Evolutionary conservation across 2,113 vertebrate genomes (phyloP), one percentile per base, ranked within the genome.

Genomic region (Scolopax mira): DNA sequence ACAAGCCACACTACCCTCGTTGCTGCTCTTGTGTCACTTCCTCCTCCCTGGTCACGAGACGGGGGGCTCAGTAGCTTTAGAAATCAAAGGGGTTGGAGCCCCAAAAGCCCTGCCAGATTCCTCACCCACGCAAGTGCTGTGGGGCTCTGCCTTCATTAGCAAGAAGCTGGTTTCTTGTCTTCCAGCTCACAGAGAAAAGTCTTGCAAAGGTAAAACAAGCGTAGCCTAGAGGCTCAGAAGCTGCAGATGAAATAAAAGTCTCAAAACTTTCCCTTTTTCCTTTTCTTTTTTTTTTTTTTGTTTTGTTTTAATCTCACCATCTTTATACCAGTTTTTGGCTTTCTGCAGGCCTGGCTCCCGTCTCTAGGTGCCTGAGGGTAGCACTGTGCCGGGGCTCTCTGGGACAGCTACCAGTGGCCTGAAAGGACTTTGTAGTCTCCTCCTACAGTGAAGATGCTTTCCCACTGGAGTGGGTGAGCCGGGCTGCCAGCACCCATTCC

Each of bases 391-490:
- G 4, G 8, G 11, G 6, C 0, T 28, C 37, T n/a, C 44, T 1
- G 10, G 39, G 31, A 85, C 1, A 18, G n/a, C 35, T 55, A 16
- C 58, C 70, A 44, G 33, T 52, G 18, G 41, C 54, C 57, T 85
- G 67, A 41, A 44, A 65, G 57, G 54, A 64, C 54, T 81, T 89
- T 31, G 55, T 39, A 64, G 13, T 55, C 39, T 62, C 60, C 15
- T 73, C 22, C 74, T 79, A 42, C 77, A 69, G 24, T 51, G 81
- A 73, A 79, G n/a, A 86, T 52, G 48, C 37, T 88, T 89, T 64
- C 28, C 17, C 17, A 55, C 19, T 0, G 0, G 25, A 46, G n/a
- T 8, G 22, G 42, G 22, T 5, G 6, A 74, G 28, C 9, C 0
- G 1, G 42, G n/a, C 46, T 90, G 46, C 72, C 18, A n/a, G 51